Percentiles rank a stretch among this genome's conserved stretches.
These are phyloP conservation scores for Xylocopa sonorina DNA, from an alignment of 1,140 invertebrate species.

Conservation along the genomic window DNA sequence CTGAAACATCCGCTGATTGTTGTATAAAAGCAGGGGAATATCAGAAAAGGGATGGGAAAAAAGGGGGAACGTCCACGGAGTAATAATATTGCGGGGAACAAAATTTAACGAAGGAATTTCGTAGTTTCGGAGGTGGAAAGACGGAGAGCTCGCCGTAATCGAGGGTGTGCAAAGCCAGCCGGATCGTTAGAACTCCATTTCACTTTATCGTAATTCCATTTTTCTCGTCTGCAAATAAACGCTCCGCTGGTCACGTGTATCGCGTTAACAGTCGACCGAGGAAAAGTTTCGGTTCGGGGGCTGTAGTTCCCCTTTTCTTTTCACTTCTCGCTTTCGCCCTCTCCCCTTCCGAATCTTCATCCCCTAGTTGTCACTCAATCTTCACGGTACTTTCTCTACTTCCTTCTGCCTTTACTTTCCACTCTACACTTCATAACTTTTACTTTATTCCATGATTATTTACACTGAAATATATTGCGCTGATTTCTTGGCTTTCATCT, in stretches of 20 bases:
- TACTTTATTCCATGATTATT: too few relatives aligned
- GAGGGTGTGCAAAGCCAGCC: slow-evolving; percentile 35
- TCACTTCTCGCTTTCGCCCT: neutral
- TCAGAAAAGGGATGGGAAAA: slow-evolving; percentile 20
- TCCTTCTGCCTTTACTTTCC: neutral
- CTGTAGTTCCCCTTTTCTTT: slow-evolving; percentile 56
- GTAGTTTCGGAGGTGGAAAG: slow-evolving; percentile 30
- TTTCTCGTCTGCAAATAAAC: slow-evolving; percentile 73
- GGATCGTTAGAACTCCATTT: slow-evolving; percentile 70
- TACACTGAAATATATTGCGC: too few relatives aligned
- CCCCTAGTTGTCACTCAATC: slow-evolving; percentile 12
- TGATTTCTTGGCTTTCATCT: slow-evolving; percentile 28
- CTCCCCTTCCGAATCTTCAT: neutral
- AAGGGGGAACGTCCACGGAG: neutral
- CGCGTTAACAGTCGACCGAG: slow-evolving; percentile 58
- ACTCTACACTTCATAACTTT: neutral
- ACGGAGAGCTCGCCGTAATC: neutral
- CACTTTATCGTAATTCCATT: slow-evolving; percentile 74
- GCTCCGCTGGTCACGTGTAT: slow-evolving; percentile 69
- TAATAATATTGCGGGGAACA: slow-evolving; percentile 47
- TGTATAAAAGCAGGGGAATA: slow-evolving; percentile 28
- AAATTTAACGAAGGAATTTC: slow-evolving; percentile 57
- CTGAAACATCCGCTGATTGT: neutral
- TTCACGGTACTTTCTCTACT: neutral
- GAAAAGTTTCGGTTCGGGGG: slow-evolving; percentile 66